Base-by-base conservation (phyloP, 2,888 invertebrate genomes). In the Caenorhabditis panamensis region DNA sequence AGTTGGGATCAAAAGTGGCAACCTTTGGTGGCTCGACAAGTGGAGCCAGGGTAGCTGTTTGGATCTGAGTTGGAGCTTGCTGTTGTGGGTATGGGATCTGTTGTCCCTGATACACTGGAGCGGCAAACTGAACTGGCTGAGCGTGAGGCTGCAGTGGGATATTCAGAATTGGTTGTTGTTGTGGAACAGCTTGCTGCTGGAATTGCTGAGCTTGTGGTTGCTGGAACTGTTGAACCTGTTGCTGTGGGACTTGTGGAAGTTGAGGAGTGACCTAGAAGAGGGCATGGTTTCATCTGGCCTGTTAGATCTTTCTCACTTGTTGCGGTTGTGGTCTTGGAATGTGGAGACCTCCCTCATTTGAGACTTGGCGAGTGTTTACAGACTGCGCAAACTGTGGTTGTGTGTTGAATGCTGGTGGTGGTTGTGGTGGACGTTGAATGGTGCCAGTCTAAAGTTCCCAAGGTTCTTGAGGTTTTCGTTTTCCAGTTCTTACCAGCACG, bases 11-110 rank as follows among this genome's bases (percentile, higher is more conserved):
- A 61, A 76, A 78, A 3, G 71, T 72, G 11, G 67, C 18, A 16
- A 83, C 76, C 16, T 64, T 71, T 53, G 85, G 85, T 61, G 82
- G 75, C 49, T 82, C 83, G 18, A 85, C 77, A 1, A 85, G 61
- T 37, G 85, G 85, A 22, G 85, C 85, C 58, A 85, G 54, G 9
- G 85, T 86, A 36, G 83, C 79, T 0, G 84, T 79, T 49, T 83
- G 76, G 24, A 51, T 41, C 58, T 69, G 82, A 41, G 61, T 47
- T 20, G 47, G 69, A 1, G 62, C 62, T 37, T 37, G 67, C 16
- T 44, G 56, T 22, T 76, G 72, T 58, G 83, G 76, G 28, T 79
- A 77, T 28, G 75, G 76, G 26, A 72, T 53, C 51, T 76, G 83
- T 44, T 75, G 66, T 37, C 66, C 67, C 58, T 77, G 77, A 16